These are phyloP conservation scores for mouse (Mus musculus) DNA, from an alignment of 2,113 vertebrate species.

Conservation along the genomic window DNA sequence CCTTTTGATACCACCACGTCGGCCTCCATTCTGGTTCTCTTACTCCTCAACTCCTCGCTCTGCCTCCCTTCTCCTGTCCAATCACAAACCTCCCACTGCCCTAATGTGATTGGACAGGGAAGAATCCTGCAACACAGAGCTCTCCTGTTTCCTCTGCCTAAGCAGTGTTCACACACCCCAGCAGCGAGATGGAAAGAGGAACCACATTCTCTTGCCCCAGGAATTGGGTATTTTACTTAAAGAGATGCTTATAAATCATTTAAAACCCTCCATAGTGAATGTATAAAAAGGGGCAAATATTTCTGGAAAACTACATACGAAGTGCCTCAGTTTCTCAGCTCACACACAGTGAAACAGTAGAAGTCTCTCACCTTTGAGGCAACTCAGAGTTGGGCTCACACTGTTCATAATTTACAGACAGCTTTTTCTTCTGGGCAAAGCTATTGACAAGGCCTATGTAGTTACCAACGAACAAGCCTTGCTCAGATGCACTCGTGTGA, in stretches of 20 bases:
- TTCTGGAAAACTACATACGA: neutral
- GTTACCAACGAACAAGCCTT: neutral
- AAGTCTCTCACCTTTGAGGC: conserved; percentile 76
- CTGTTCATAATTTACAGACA: neutral
- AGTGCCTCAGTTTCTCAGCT: neutral
- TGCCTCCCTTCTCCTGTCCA: too few relatives aligned
- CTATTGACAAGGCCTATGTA: conserved; percentile 75
- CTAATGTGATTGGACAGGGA: too few relatives aligned
- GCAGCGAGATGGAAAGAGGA: too few relatives aligned
- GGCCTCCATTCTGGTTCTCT: too few relatives aligned
- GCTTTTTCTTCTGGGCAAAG: accelerated
- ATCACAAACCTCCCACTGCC: too few relatives aligned
- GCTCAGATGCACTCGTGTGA: accelerated
- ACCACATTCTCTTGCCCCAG: too few relatives aligned
- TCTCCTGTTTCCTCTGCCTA: too few relatives aligned
- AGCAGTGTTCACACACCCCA: too few relatives aligned
- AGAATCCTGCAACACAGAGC: too few relatives aligned
- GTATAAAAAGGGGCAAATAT: conserved; percentile 17
- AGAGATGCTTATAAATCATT: neutral
- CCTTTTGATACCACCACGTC: too few relatives aligned
- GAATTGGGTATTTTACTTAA: conserved; percentile 39
- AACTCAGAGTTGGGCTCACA: accelerated
- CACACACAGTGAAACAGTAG: neutral
- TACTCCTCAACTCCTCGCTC: too few relatives aligned
- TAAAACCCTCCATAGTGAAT: conserved; percentile 32